These are phyloP conservation scores for Dione vanillae DNA, from an alignment of 2,888 invertebrate species.

Conservation along the genomic window DNA sequence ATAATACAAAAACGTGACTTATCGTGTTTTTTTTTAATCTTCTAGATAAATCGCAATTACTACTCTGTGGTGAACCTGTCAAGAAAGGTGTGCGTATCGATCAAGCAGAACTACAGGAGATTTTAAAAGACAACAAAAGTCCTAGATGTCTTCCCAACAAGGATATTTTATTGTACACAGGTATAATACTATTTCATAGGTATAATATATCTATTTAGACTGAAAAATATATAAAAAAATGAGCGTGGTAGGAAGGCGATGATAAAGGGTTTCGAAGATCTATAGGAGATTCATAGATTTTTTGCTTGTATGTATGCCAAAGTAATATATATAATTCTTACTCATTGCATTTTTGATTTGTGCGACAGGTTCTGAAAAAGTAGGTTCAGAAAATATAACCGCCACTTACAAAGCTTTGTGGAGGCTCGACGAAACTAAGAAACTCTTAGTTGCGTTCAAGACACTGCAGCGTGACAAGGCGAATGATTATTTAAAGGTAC, in stretches of 20 bases:
- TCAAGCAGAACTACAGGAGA: conserved; percentile 75
- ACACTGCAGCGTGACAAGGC: conserved; percentile 87
- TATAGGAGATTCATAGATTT: too few species aligned
- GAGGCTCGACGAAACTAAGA: conserved; percentile 90
- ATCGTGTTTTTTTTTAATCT: too few species aligned
- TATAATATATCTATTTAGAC: not conserved
- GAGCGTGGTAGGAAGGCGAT: too few species aligned
- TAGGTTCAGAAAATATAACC: conserved; percentile 86
- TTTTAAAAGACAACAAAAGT: conserved; percentile 82
- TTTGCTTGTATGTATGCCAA: too few species aligned
- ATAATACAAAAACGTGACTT: too few species aligned
- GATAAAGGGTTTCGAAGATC: too few species aligned
- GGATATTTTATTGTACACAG: conserved; percentile 88
- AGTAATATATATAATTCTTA: too few species aligned
- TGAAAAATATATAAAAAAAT: not conserved
- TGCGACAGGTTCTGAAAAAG: conserved; percentile 83
- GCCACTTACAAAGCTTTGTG: conserved; percentile 90
- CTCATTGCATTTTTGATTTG: not conserved
- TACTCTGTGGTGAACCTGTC: conserved; percentile 86
- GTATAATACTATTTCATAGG: conserved; percentile 55
- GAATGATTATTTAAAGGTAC: conserved; percentile 85
- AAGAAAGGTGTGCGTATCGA: conserved; percentile 84
- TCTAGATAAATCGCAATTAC: conserved; percentile 87
- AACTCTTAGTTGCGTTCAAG: conserved; percentile 92
- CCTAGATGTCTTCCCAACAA: conserved; percentile 88